Percentiles rank a stretch among this genome's conserved stretches.
These are phyloP conservation scores for Parotocinclus haroldoi DNA, from an alignment of 2,797 vertebrate species.

Conservation along the genomic window DNA sequence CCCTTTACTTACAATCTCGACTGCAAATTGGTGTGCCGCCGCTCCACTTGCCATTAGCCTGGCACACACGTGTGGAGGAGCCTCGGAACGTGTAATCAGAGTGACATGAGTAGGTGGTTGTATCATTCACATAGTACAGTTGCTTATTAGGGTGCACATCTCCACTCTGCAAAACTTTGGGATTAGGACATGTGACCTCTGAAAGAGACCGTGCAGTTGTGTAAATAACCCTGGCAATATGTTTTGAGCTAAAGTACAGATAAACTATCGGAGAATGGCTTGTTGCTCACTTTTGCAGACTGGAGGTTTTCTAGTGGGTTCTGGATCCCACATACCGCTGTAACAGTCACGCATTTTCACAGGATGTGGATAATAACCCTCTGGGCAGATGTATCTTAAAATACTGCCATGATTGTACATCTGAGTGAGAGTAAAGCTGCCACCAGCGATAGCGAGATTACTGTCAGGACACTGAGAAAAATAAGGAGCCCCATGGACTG, in stretches of 20 bases:
- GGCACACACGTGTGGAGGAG: constrained; percentile 62
- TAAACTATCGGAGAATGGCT: background rate
- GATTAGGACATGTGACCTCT: constrained; percentile 62
- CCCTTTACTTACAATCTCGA: constrained; percentile 51
- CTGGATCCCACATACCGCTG: constrained; percentile 22
- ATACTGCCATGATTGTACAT: constrained; percentile 3
- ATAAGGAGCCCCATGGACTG: background rate
- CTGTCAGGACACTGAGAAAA: constrained; percentile 4
- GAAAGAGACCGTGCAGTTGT: background rate
- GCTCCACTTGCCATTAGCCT: constrained; percentile 66
- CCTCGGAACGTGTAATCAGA: constrained; percentile 60
- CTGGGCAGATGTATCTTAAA: constrained; percentile 34
- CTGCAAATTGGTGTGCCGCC: constrained; percentile 64
- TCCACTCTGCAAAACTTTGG: constrained; percentile 60
- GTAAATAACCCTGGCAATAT: background rate
- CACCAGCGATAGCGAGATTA: constrained; percentile 27
- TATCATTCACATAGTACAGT: constrained; percentile 57
- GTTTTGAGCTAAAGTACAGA: background rate
- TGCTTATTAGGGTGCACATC: constrained; percentile 45
- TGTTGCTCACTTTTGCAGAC: constrained; percentile 45
- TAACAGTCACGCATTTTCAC: constrained; percentile 8
- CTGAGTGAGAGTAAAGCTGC: constrained; percentile 21
- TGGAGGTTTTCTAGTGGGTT: background rate
- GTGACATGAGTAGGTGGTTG: constrained; percentile 60
- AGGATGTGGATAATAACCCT: constrained; percentile 40